A percentile compares a stretch with the other conserved stretches of the same genome.
Conservation (phyloP, 2,797 vertebrate genomes). For the Alauda arvensis region DNA sequence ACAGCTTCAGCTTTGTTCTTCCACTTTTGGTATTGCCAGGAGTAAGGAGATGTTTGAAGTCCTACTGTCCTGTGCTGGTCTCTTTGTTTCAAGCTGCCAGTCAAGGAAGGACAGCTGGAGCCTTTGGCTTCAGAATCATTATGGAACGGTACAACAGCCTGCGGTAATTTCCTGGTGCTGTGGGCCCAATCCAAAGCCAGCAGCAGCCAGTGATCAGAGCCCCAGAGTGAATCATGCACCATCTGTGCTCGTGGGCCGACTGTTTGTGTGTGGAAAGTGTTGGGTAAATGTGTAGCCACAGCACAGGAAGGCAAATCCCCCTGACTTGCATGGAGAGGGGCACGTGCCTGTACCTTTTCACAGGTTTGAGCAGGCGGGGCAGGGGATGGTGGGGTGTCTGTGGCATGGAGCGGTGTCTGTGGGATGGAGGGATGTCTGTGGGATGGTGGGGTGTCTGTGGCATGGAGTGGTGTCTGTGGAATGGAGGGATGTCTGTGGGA, state of each 20-base stretch:
- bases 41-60: background rate
- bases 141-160: background rate
- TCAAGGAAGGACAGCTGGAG: conserved; percentile 15
- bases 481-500: background rate
- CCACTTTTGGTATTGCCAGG: background rate
- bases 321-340: background rate
- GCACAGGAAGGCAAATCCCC: conserved; percentile 5
- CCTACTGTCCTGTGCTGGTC: background rate
- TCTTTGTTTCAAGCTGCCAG: background rate
- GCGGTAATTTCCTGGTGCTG: background rate
- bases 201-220: background rate
- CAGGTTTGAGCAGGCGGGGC: background rate
- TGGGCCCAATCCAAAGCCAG: background rate
- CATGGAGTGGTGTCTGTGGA: too few species aligned
- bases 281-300: conserved; percentile 32
- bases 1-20: background rate
- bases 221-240: conserved; percentile 43
- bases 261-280: conserved; percentile 23
- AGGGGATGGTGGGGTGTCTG: background rate
- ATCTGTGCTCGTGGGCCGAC: conserved; percentile 40
- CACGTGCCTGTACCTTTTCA: background rate
- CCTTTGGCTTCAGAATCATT: conserved; percentile 7
- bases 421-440: too few species aligned
- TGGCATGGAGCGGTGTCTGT: background rate
- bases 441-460: too few species aligned